Evolutionary conservation across 2,888 invertebrate genomes (phyloP), one percentile per base, ranked within the genome.

Genomic region (Erebia aethiops): DNA sequence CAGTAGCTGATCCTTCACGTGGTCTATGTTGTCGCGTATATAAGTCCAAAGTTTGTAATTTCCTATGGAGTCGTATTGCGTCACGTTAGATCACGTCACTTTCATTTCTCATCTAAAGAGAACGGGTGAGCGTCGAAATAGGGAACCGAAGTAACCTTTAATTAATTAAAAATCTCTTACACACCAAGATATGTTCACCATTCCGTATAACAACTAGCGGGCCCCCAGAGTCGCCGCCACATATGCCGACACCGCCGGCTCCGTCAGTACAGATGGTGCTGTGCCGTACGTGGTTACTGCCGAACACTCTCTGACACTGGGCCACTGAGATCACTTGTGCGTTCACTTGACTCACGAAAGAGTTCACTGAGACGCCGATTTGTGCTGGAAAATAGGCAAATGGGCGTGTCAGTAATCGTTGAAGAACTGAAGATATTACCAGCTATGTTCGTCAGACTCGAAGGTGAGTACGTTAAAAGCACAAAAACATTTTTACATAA

Each of bases 171-270:
- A 54, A 18, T 54, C 2, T 10, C 9, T 54, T 16, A 35, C 57
- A 76, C 67, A 81, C 81, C 75, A 81, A 72, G 41, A 78, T 64
- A 4, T 72, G 67, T 52, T 71, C 69, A 69, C 77, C 80, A 43
- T 75, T 75, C 8, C 74, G 61, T 10, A 69, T 62, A 14, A 78
- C 26, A 16, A 75, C 72, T 2, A 80, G 76, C 0, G 82, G 82
- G 0, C 82, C 82, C 7, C 81, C 81, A 41, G 81, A 81, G 75
- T 83, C 82, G 0, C 83, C 82, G 1, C 77, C 71, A 68, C 82
- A 82, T 49, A 79, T 77, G 65, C 83, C 80, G n/a, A 79, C 74
- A 1, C 79, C 78, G 11, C 81, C 79, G 1, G 67, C 52, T n/a
- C 82, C 83, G 73, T 70, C 79, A 18, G 82, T 82, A 73, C 82